phyloP scores from a whole-genome alignment of 2,797 vertebrate species.

The Argya squamiceps region DNA sequence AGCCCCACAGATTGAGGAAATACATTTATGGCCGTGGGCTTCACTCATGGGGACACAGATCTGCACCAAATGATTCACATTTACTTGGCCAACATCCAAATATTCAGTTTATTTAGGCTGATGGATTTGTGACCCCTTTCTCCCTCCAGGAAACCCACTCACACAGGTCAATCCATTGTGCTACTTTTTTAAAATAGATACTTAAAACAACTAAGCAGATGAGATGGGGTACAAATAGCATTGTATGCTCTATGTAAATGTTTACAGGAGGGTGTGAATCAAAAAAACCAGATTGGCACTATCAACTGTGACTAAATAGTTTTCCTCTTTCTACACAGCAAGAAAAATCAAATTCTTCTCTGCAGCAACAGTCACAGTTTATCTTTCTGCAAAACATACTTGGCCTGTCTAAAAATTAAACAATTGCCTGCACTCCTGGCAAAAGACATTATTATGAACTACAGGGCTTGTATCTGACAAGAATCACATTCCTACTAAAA shows the following conservation, averaged over 20 bases:
- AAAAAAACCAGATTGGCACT: background rate
- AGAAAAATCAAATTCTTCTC: background rate
- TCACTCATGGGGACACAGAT: background rate
- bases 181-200: background rate
- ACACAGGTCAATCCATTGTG: background rate
- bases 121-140: background rate
- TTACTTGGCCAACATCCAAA: slow-evolving; percentile 15
- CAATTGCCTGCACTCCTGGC: slow-evolving; percentile 46
- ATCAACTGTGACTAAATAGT: background rate
- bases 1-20: background rate
- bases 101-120: background rate
- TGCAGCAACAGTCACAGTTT: slow-evolving; percentile 12
- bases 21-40: background rate
- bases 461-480: background rate
- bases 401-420: slow-evolving; percentile 44
- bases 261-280: background rate
- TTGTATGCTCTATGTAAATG: background rate
- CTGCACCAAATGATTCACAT: background rate
- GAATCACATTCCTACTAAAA: slow-evolving; percentile 11
- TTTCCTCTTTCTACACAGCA: background rate
- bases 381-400: slow-evolving; percentile 38
- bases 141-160: background rate
- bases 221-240: background rate
- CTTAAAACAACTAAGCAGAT: background rate
- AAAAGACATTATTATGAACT: slow-evolving; percentile 16